Percentiles rank a stretch among this genome's conserved stretches.
Evolutionary conservation across 2,888 invertebrate species (phyloP).

Genomic region (Penaeus monodon): DNA sequence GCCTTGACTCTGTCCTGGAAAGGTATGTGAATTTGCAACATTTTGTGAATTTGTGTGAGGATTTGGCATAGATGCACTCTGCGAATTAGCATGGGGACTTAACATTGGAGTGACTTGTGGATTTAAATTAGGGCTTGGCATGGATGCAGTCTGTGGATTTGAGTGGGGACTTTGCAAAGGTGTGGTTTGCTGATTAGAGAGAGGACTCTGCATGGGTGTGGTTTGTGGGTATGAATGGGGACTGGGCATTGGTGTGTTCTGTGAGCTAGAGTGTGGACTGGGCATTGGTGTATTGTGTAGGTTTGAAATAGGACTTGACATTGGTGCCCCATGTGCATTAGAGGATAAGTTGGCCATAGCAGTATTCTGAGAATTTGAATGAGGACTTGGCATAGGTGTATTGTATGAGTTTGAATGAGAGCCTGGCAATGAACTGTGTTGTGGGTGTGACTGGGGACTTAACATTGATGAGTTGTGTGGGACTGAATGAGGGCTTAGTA

Average conservation of each 20-base stretch:
- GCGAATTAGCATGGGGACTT: no score
- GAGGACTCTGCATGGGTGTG: slow-evolving; percentile 15
- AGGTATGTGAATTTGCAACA: no score
- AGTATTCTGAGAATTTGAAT: slow-evolving; percentile 36
- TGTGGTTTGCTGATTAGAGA: not conserved
- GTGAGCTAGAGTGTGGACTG: slow-evolving; percentile 25
- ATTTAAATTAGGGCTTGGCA: not conserved
- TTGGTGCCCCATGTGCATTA: slow-evolving; percentile 26
- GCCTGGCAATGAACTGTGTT: slow-evolving; percentile 37
- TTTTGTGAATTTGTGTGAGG: no score
- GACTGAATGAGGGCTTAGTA: slow-evolving; percentile 41
- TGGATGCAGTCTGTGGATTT: no score
- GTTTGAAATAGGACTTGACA: slow-evolving; percentile 33
- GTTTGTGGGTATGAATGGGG: slow-evolving; percentile 11
- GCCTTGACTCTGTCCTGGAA: slow-evolving; percentile 36
- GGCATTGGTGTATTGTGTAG: slow-evolving; percentile 31
- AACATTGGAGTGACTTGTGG: no score
- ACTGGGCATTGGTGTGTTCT: slow-evolving; percentile 29
- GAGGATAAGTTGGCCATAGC: slow-evolving; percentile 44
- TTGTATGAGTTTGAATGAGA: slow-evolving; percentile 39
- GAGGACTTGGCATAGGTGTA: slow-evolving; percentile 51
- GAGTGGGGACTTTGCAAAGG: not conserved
- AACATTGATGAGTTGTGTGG: slow-evolving; percentile 39
- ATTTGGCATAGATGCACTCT: no score
- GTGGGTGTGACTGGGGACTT: slow-evolving; percentile 43